phyloP scores from a whole-genome alignment of 37 sponge, comb jelly and placozoan genomes.

The Aplysina aerophoba region DNA sequence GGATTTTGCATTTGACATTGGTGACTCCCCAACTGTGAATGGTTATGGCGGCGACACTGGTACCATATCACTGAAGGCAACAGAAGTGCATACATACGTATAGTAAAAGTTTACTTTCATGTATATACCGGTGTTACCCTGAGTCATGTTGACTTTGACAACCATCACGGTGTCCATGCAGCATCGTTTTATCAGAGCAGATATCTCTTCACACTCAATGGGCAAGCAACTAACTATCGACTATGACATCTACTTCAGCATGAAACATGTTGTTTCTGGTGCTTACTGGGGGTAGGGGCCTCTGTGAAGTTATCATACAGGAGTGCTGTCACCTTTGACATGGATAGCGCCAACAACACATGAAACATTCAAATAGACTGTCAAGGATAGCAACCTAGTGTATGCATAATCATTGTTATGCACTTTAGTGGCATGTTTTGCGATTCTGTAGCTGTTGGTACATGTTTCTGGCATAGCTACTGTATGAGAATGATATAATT shows the following conservation, averaged over 20 bases:
- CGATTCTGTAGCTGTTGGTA: no score
- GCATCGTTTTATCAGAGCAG: constrained; percentile 1
- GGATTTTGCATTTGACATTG: constrained; percentile 33
- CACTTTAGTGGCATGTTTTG: no score
- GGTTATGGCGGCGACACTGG: constrained; percentile 40
- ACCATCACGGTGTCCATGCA: constrained; percentile 31
- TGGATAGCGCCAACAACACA: no score
- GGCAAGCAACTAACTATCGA: constrained; percentile 15
- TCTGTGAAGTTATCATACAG: no score
- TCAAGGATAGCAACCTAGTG: no score
- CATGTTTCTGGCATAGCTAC: no score
- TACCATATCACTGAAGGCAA: constrained; percentile 29
- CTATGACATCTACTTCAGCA: constrained; percentile 27
- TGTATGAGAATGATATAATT: no score
- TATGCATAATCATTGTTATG: no score
- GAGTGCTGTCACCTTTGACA: no score
- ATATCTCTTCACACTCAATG: constrained; percentile 37
- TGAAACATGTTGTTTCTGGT: constrained; percentile 25
- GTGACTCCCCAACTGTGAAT: constrained; percentile 13
- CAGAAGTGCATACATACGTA: constrained; percentile 25
- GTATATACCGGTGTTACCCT: constrained; percentile 16
- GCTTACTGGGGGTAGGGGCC: not conserved
- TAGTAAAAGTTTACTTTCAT: not conserved
- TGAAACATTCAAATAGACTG: no score
- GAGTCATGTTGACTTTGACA: constrained; percentile 33